Conservation (phyloP, 2,888 invertebrate species). For the Tachina grossa region DNA sequence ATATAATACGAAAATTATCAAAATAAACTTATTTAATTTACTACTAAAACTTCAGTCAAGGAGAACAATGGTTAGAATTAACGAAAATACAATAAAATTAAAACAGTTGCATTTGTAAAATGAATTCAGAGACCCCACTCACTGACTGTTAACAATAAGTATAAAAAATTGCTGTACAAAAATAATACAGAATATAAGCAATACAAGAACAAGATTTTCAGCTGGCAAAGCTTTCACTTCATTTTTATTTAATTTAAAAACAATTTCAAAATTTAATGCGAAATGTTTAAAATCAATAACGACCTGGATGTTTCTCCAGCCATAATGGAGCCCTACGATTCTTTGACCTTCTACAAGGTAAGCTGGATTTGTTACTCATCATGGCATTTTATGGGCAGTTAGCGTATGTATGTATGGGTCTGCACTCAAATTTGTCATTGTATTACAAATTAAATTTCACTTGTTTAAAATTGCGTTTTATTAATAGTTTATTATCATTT, state of each 20-base stretch:
- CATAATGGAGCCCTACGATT: constrained; percentile 80
- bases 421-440: constrained; percentile 14
- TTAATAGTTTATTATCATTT: background rate
- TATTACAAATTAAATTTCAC: constrained; percentile 20
- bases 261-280: background rate
- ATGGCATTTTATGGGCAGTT: constrained; percentile 6
- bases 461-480: constrained; percentile 48
- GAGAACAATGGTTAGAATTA: background rate
- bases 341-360: constrained; percentile 79
- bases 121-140: background rate
- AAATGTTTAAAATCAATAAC: constrained; percentile 68
- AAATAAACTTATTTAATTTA: background rate
- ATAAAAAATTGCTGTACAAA: constrained; percentile 12
- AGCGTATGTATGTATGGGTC: constrained; percentile 25
- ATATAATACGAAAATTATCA: background rate
- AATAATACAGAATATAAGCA: background rate
- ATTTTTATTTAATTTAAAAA: background rate
- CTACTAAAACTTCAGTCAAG: background rate
- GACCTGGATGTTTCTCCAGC: constrained; percentile 73
- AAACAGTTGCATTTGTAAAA: constrained; percentile 24
- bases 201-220: background rate
- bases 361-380: constrained; percentile 61
- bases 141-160: background rate
- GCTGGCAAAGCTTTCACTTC: background rate
- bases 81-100: background rate